These are phyloP conservation scores for Acipenser transmontanus DNA, from an alignment of 2,797 vertebrate genomes.

Conservation along the genomic window DNA sequence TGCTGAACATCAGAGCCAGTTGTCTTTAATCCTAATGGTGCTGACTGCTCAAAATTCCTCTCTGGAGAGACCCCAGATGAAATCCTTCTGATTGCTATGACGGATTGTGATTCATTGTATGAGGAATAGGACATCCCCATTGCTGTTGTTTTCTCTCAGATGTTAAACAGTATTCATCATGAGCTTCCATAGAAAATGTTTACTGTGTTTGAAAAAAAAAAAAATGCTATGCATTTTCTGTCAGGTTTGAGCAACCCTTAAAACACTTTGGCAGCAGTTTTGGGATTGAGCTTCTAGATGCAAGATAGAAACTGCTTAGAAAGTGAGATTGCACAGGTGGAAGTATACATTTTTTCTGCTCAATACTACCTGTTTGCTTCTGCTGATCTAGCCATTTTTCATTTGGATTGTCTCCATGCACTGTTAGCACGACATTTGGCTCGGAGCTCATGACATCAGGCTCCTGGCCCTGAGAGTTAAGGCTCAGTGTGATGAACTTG, in stretches of 20 bases:
- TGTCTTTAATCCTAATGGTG: conserved; percentile 10
- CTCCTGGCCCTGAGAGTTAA: too few species aligned
- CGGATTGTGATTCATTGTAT: conserved; percentile 45
- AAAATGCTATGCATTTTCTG: conserved; percentile 45
- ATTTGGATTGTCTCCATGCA: too few species aligned
- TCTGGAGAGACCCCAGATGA: conserved; percentile 19
- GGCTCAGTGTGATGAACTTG: too few species aligned
- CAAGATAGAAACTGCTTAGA: not conserved
- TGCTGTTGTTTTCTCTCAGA: conserved; percentile 46
- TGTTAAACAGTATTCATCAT: conserved; percentile 62
- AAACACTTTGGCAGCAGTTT: conserved; percentile 36
- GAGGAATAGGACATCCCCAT: conserved; percentile 46
- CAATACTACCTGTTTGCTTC: not conserved
- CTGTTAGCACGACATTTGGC: too few species aligned
- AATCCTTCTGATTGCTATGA: conserved; percentile 59
- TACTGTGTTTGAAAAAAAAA: conserved; percentile 36
- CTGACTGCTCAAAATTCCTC: conserved; percentile 19
- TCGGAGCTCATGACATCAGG: too few species aligned
- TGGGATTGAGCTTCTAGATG: conserved; percentile 15
- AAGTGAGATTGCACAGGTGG: conserved; percentile 9
- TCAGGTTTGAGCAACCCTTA: conserved; percentile 31
- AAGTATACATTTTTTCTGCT: not conserved
- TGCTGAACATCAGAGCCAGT: conserved; percentile 3
- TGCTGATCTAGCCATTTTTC: not conserved
- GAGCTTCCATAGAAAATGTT: conserved; percentile 45